Evolutionary conservation across 2,888 invertebrate species (phyloP).

Genomic region (Eledone cirrhosa): DNA sequence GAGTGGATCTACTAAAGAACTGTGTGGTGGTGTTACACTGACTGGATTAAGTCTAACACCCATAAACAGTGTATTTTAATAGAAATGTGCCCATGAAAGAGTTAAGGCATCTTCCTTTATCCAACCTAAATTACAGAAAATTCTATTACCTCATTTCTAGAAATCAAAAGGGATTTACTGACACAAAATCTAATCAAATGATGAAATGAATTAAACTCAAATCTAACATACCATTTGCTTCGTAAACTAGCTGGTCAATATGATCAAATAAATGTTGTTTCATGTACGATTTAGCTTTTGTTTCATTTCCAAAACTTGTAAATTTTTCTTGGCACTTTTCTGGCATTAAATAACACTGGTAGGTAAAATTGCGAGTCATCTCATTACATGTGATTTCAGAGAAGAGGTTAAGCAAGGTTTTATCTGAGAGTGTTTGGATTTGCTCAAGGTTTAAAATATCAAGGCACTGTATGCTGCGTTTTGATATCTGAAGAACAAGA

Average conservation of each 20-base stretch:
- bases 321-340: constrained; percentile 68
- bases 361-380: constrained; percentile 70
- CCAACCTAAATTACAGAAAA: too few relatives aligned
- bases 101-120: too few relatives aligned
- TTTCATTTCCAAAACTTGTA: constrained; percentile 72
- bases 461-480: constrained; percentile 44
- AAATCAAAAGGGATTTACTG: too few relatives aligned
- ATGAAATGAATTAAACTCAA: not conserved
- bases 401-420: constrained; percentile 69
- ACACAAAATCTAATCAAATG: too few relatives aligned
- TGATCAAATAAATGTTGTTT: constrained; percentile 70
- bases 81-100: too few relatives aligned
- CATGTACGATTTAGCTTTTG: constrained; percentile 69
- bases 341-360: constrained; percentile 69
- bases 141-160: too few relatives aligned
- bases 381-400: constrained; percentile 70
- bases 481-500: constrained; percentile 39
- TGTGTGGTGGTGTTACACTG: too few relatives aligned
- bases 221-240: constrained; percentile 51
- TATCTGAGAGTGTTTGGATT: constrained; percentile 66
- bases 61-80: too few relatives aligned
- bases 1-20: too few relatives aligned
- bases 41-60: too few relatives aligned
- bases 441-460: constrained; percentile 58
- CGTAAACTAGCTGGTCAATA: constrained; percentile 57